Base-by-base conservation (phyloP, 2,797 vertebrate species). In the Platyrinchus mystaceus region DNA sequence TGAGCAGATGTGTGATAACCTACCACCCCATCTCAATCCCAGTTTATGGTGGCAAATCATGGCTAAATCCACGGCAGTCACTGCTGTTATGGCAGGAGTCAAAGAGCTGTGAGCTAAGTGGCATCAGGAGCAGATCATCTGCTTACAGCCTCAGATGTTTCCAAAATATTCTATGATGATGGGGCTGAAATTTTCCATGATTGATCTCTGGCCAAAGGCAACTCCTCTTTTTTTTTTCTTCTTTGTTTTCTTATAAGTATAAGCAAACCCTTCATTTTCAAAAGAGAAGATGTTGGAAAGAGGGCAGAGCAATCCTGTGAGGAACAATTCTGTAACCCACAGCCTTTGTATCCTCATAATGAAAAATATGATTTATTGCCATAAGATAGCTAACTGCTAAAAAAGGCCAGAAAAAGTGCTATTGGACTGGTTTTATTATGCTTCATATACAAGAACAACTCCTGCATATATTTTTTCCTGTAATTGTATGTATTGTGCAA, bases 71-170 rank as follows among this genome's bases (percentile, higher is more conserved):
- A 81, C 0, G 0, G 63, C 64, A 49, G 70, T 19, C 3, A 0
- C 79, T 92, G 84, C 37, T 12, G 4, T 16, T 88, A 41, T 0
- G 1, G 67, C 28, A n/a, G 75, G 70, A 69, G 70, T 53, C 79
- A 87, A 84, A 58, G 68, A 88, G 82, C 84, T 94, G 75, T 55
- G 59, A 93, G 81, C 64, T 83, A 70, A 86, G 77, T 91, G 83
- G 84, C 77, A 93, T 78, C 67, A 64, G 91, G 67, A 82, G 89
- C 90, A 92, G 41, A 91, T 95, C 92, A 89, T 78, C 87, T 91
- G 77, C 86, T 81, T 76, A 53, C 58, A 89, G 86, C 55, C 66
- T 88, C 64, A 26, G 70, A 15, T 36, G 78, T 81, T 93, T 90
- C 90, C 89, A 95, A 94, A 96, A 82, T 69, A 70, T 77, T 73